These are phyloP conservation scores for Columbina picui DNA, from an alignment of 2,113 vertebrate genomes.

Conservation along the genomic window DNA sequence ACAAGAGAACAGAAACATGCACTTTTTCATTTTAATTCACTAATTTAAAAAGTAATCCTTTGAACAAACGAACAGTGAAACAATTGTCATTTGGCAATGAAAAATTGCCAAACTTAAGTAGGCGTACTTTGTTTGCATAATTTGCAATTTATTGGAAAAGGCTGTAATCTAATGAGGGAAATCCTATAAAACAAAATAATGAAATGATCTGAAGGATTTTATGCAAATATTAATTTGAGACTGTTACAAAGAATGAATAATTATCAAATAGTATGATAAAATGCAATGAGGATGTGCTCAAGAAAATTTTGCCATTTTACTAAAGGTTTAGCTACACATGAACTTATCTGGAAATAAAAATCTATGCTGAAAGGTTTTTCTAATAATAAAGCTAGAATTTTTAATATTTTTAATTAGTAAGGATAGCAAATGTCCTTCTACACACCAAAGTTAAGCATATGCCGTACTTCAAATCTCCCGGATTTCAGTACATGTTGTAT, in stretches of 20 bases:
- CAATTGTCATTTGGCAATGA: conserved; percentile 35
- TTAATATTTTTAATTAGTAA: neutral
- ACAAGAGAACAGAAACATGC: conserved; percentile 53
- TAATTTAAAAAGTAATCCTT: conserved; percentile 66
- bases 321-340: neutral
- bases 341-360: neutral
- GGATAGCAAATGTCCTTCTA: neutral
- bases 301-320: neutral
- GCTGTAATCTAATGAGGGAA: neutral
- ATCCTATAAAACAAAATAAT: neutral
- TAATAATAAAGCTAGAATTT: neutral
- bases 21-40: conserved; percentile 59
- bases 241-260: neutral
- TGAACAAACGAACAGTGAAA: conserved; percentile 49
- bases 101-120: conserved; percentile 44
- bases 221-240: conserved; percentile 35
- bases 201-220: conserved; percentile 1
- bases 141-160: conserved; percentile 39
- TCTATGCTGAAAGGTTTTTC: neutral
- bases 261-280: neutral
- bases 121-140: conserved; percentile 49
- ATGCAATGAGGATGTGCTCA: neutral
- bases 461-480: neutral
- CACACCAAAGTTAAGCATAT: neutral
- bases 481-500: neutral